Evolutionary conservation across 2,888 invertebrate species (phyloP).

Genomic region (Eupithecia pulchellata): DNA sequence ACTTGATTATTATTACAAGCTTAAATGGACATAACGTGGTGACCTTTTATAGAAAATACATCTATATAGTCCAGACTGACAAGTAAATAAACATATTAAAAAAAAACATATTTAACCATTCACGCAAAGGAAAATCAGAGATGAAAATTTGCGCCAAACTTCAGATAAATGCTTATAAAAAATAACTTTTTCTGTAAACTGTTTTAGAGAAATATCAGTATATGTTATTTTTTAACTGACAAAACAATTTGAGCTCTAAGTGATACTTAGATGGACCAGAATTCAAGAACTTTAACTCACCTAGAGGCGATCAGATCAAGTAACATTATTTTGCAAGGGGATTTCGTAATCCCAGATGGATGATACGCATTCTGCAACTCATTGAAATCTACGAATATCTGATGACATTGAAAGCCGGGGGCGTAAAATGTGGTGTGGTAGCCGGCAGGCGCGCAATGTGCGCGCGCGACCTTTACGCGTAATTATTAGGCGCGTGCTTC

Average conservation of each 20-base stretch:
- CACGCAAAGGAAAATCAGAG: too few species aligned
- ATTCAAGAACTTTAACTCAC: not conserved
- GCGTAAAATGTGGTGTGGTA: slow-evolving; percentile 28
- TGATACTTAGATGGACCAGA: not conserved
- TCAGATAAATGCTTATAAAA: too few species aligned
- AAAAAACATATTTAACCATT: not conserved
- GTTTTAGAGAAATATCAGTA: not conserved
- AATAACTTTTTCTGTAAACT: too few species aligned
- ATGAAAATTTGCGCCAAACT: too few species aligned
- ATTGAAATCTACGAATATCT: slow-evolving; percentile 24
- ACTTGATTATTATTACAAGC: not conserved
- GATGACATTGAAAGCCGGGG: slow-evolving; percentile 32
- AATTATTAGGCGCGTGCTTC: slow-evolving; percentile 81
- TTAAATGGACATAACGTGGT: slow-evolving; percentile 1
- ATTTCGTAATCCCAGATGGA: slow-evolving; percentile 6
- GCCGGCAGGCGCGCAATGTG: slow-evolving; percentile 72
- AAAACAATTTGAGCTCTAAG: not conserved
- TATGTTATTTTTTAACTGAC: not conserved
- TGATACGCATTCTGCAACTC: slow-evolving; percentile 9
- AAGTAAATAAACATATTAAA: not conserved
- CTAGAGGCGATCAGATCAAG: not conserved
- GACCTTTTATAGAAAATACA: slow-evolving; percentile 2
- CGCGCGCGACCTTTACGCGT: slow-evolving; percentile 80
- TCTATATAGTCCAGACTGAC: not conserved
- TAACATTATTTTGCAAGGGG: not conserved